phyloP scores from a whole-genome alignment of 2,888 invertebrate species.

The Drosophila mimica region DNA sequence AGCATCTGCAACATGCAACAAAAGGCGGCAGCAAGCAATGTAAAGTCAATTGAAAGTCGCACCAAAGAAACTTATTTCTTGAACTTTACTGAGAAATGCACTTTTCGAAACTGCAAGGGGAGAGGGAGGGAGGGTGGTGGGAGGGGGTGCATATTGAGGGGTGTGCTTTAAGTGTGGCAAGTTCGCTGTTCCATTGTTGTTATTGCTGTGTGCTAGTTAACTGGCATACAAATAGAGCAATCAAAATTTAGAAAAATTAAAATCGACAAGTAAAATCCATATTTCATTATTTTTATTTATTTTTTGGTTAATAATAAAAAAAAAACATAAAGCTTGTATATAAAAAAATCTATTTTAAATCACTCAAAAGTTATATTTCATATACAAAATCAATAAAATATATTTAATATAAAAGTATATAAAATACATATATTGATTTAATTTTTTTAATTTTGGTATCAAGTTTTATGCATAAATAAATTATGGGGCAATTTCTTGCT shows the following conservation, averaged over 20 bases:
- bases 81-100: conserved; percentile 26
- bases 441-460: no score
- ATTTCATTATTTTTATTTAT: no score
- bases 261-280: not conserved
- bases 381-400: no score
- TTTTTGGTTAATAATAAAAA: not conserved
- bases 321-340: not conserved
- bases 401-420: no score
- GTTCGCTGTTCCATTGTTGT: not conserved
- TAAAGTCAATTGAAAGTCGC: conserved; percentile 76
- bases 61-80: conserved; percentile 42
- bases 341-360: not conserved
- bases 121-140: not conserved
- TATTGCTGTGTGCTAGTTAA: conserved; percentile 3
- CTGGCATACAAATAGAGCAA: not conserved
- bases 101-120: not conserved
- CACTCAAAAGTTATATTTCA: no score
- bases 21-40: conserved; percentile 37
- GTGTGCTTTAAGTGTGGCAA: not conserved
- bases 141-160: not conserved
- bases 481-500: no score
- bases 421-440: no score
- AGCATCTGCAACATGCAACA: conserved; percentile 35
- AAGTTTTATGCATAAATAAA: no score
- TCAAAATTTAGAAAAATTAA: not conserved